Evolutionary conservation across 2,113 vertebrate species (phyloP).

Genomic region (Equus przewalskii): DNA sequence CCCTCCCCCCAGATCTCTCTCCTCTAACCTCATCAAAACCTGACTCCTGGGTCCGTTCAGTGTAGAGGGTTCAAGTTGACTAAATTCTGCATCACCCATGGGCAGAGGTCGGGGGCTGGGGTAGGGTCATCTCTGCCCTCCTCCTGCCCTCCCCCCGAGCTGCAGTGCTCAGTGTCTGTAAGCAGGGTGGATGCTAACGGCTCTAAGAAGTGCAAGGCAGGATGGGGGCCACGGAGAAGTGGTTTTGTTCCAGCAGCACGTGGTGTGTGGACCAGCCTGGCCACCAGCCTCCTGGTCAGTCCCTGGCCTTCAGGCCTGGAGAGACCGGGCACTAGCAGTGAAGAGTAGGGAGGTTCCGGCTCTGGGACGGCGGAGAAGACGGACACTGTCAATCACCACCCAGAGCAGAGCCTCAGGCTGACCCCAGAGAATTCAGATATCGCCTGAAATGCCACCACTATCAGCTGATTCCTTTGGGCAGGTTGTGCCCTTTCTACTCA

Average conservation of each 20-base stretch:
- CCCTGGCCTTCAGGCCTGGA: not conserved
- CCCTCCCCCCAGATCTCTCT: not conserved
- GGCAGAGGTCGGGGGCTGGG: not conserved
- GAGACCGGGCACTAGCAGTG: not conserved
- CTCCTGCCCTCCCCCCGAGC: not conserved
- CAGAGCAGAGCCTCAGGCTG: not conserved
- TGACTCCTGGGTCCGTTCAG: not conserved
- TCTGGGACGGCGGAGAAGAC: not conserved
- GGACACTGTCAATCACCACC: not conserved
- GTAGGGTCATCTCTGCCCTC: not conserved
- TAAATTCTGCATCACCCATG: not conserved
- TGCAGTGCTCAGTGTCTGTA: not conserved
- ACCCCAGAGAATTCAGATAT: not conserved
- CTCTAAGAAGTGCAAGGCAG: not conserved
- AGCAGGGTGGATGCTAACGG: not conserved
- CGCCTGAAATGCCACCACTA: not conserved
- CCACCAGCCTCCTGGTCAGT: not conserved
- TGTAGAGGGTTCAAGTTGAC: too few species aligned
- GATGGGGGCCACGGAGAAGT: fast-evolving
- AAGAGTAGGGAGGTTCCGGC: too few species aligned
- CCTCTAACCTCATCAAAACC: not conserved
- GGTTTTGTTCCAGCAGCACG: not conserved
- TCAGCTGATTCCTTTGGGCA: not conserved
- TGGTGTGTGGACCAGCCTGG: not conserved
- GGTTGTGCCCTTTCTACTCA: not conserved